A percentile compares a stretch with the other conserved stretches of the same genome.
phyloP scores from a whole-genome alignment of 1,140 invertebrate genomes.

The Centruroides vittatus region DNA sequence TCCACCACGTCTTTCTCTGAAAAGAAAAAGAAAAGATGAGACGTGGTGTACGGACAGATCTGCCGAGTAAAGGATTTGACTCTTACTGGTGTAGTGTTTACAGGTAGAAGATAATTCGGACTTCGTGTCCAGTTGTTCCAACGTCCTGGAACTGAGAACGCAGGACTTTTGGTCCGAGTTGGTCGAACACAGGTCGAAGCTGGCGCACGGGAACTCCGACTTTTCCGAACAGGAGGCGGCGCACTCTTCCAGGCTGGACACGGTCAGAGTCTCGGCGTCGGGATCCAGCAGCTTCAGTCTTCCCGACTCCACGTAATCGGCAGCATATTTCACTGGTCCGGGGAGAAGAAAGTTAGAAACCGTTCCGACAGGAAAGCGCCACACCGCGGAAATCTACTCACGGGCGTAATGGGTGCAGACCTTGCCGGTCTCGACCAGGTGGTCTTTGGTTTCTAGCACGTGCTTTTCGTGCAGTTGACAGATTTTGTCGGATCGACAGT shows the following conservation, averaged over 20 bases:
- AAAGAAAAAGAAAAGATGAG: background rate
- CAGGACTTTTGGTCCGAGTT: background rate
- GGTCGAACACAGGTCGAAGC: conserved; percentile 7
- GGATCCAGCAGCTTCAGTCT: conserved; percentile 1
- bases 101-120: background rate
- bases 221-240: conserved; percentile 8
- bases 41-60: too few species aligned
- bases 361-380: too few species aligned
- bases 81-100: conserved; percentile 10
- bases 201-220: conserved; percentile 3
- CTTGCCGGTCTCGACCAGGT: background rate
- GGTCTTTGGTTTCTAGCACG: conserved; percentile 3
- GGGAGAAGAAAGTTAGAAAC: background rate
- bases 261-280: background rate
- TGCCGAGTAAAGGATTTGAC: background rate
- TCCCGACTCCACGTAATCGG: conserved; percentile 7
- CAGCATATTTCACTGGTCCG: conserved; percentile 1
- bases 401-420: conserved; percentile 7
- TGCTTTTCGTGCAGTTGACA: conserved; percentile 10
- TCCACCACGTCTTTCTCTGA: conserved; percentile 1
- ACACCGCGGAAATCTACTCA: background rate
- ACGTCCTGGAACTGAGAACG: background rate
- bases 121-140: background rate
- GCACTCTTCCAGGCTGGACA: conserved; percentile 3
- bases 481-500: background rate